Base-by-base conservation (phyloP, 1,140 invertebrate species). In the Drosophila seguyi region DNA sequence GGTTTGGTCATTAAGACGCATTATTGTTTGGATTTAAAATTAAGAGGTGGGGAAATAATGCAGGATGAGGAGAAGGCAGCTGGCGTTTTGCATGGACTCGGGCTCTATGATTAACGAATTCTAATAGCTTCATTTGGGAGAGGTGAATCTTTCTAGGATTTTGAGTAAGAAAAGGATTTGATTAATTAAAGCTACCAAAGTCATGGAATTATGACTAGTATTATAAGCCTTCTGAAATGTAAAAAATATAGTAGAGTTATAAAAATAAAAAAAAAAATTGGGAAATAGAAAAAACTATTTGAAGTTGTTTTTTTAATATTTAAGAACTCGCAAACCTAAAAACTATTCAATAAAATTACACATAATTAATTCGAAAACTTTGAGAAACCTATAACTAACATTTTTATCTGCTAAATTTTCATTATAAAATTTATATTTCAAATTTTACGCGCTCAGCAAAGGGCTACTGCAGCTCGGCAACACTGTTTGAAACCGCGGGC, bases 1-100 rank as follows among this genome's bases (percentile, higher is more conserved):
- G 71, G 63, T 57, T 59, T 69, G 76, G 67, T 81, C 76, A 88
- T 88, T 88, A 87, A 74, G 76, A 57, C 65, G 63, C 80, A 87
- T 87, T 87, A 80, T 76, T 79, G 66, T 57, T 60, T 48, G 63
- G 50, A 42, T 76, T 66, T 63, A 29, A 67, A 75, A 69, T 25
- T 87, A 31, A 56, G 29, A 13, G 34, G 14, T 13, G 47, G n/a
- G 44, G 25, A 25, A 14, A 25, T 10, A 22, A 29, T 3, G 44
- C 18, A 53, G 53, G 34, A 39, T 18, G 25, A 25, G 22, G 69
- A 27, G 52, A 34, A 68, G 62, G 53, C 68, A 48, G 31, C 44
- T 53, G 57, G 57, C 47, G 42, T 34, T 34, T 78, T 41, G 57
- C 10, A 48, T 55, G 27, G 31, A 53, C 29, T 58, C 16, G n/a